phyloP scores from a whole-genome alignment of 2,888 invertebrate genomes.

The Lordiphosa andalusiaca region DNA sequence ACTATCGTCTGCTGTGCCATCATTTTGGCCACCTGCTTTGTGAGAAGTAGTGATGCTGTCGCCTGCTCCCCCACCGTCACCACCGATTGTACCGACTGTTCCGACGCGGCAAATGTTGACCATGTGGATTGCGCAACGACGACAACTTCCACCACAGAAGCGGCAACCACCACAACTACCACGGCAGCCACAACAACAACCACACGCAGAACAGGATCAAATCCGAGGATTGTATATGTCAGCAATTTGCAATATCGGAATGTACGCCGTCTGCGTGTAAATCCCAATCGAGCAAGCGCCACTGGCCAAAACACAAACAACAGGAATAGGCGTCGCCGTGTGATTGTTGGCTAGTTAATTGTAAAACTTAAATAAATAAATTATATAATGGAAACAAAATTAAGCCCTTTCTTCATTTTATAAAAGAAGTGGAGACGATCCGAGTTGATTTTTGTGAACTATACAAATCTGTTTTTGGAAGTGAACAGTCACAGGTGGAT shows the following conservation, averaged over 20 bases:
- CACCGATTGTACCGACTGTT: constrained; percentile 23
- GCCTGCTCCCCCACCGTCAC: constrained; percentile 21
- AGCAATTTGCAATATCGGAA: constrained; percentile 17
- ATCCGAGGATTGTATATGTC: constrained; percentile 15
- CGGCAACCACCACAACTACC: not conserved
- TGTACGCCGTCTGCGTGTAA: constrained; percentile 19
- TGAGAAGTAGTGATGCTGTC: constrained; percentile 34
- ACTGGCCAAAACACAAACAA: not conserved
- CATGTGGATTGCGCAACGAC: constrained; percentile 20
- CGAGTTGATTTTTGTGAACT: no score
- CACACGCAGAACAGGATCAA: not conserved
- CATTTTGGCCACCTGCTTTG: constrained; percentile 20
- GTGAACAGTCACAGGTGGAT: no score
- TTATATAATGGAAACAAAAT: no score
- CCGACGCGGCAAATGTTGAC: not conserved
- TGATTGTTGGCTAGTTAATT: no score
- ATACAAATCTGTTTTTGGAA: no score
- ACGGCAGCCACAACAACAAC: not conserved
- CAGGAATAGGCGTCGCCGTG: no score
- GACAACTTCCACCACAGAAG: not conserved
- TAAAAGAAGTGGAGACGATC: no score
- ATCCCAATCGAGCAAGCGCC: constrained; percentile 4
- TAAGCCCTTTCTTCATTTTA: no score
- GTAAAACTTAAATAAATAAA: no score
- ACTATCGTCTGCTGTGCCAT: constrained; percentile 23